Evolutionary conservation across 2,113 vertebrate genomes (phyloP).

Genomic region (Polyodon spathula): DNA sequence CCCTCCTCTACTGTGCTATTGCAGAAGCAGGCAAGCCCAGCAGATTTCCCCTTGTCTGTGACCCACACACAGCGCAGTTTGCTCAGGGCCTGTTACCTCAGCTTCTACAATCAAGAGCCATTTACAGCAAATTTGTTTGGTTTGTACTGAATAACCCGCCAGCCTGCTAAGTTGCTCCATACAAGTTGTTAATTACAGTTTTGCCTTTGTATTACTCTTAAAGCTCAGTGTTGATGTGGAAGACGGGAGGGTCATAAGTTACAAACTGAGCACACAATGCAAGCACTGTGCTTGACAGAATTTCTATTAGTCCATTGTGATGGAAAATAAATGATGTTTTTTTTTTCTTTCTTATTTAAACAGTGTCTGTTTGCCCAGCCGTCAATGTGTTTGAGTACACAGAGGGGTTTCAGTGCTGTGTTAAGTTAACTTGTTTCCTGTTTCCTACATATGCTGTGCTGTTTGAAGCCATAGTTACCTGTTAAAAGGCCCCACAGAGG

Average conservation of each 20-base stretch:
- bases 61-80: not conserved
- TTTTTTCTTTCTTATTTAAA: slow-evolving; percentile 37
- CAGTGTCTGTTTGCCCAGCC: slow-evolving; percentile 53
- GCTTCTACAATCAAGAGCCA: slow-evolving; percentile 28
- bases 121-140: slow-evolving; percentile 41
- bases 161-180: slow-evolving; percentile 35
- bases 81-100: slow-evolving; percentile 19
- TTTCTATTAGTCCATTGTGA: slow-evolving; percentile 45
- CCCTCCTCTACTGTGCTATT: not conserved
- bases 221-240: slow-evolving; percentile 35
- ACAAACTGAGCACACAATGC: slow-evolving; percentile 34
- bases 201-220: slow-evolving; percentile 16
- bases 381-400: slow-evolving; percentile 36
- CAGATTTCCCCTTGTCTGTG: not conserved
- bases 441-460: slow-evolving; percentile 17
- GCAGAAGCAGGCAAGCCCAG: not conserved
- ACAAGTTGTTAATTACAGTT: slow-evolving; percentile 34
- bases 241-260: slow-evolving; percentile 28
- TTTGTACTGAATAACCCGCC: slow-evolving; percentile 33
- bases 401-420: slow-evolving; percentile 31
- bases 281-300: slow-evolving; percentile 26
- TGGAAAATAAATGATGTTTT: slow-evolving; percentile 45
- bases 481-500: slow-evolving; percentile 21
- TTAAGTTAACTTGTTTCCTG: slow-evolving; percentile 27
- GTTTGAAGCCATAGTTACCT: slow-evolving; percentile 32